Evolutionary conservation across 2,888 invertebrate genomes (phyloP), one percentile per base, ranked within the genome.

Genomic region (Drosophila quinaria): DNA sequence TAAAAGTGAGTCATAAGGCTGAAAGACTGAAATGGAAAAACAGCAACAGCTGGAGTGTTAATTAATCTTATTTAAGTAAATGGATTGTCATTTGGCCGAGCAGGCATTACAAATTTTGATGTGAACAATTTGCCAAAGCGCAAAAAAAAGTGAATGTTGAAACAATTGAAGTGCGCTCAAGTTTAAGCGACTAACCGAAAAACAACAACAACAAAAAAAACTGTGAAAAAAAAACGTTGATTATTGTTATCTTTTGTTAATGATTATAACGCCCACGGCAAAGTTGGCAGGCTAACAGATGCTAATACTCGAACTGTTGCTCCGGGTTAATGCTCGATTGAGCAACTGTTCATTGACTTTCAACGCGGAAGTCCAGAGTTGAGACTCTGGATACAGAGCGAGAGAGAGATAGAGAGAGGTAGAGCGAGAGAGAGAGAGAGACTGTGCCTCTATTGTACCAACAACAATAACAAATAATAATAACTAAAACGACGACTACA

Each of bases 181-280:
- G 65, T 70, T 76, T 76, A 74, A 41, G 51, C 50, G 44, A 50
- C 51, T 37, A 67, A 41, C 44, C 17, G 13, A 47, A 25, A 19
- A n/a, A 46, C 33, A 4, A 41, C 22, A 13, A 17, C 17, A 22
- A 51, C 58, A 42, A 42, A 37, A 42, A 37, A 47, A 29, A 39
- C 31, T 29, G 54, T 55, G 54, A 37, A 42, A 47, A 37, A 42
- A 47, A 42, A 55, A 46, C 25, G 58, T 66, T 67, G 70, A 78
- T 81, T 78, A 70, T 82, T 87, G 84, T 89, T 85, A 88, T 85
- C 87, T 70, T 68, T 77, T 76, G 84, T 86, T 87, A 83, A 83
- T 89, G 89, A 85, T 81, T 78, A 81, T 66, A 78, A 84, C 84
- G 89, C 89, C 84, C 51, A 74, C 74, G 49, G 60, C 55, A 33